Percentiles rank a stretch among this genome's conserved stretches.
phyloP scores from a whole-genome alignment of 2,797 vertebrate species.

The Chelon auratus region DNA sequence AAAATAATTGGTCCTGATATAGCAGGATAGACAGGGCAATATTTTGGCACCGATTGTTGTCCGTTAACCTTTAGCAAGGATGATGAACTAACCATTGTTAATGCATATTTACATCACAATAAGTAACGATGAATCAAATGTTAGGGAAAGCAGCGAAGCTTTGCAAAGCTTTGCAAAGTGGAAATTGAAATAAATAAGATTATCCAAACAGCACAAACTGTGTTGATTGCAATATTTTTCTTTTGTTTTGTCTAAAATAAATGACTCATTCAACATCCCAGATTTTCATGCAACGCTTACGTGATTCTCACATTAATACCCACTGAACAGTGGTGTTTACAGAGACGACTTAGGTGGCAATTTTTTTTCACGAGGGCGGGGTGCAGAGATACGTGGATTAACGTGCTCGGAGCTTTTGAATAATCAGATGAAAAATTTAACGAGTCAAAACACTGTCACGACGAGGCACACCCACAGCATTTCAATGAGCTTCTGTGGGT shows the following conservation, averaged over 20 bases:
- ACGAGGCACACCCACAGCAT: slow-evolving; percentile 72
- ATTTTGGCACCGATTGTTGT: slow-evolving; percentile 25
- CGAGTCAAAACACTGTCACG: slow-evolving; percentile 63
- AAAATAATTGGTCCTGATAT: slow-evolving; percentile 16
- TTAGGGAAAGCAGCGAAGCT: neutral
- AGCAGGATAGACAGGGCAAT: slow-evolving; percentile 1
- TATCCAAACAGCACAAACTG: too few relatives aligned
- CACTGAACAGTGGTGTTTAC: slow-evolving; percentile 11
- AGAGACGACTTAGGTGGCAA: slow-evolving; percentile 1
- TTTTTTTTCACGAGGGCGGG: slow-evolving; percentile 24
- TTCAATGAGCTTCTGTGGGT: slow-evolving; percentile 72
- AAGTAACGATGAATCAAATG: slow-evolving; percentile 7
- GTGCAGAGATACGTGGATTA: slow-evolving; percentile 43
- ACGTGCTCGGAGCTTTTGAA: slow-evolving; percentile 65
- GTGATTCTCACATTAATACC: slow-evolving; percentile 6
- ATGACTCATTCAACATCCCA: neutral
- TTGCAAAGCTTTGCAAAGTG: neutral
- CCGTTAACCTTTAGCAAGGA: slow-evolving; percentile 16
- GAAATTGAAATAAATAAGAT: slow-evolving; percentile 6
- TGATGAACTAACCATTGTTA: slow-evolving; percentile 11
- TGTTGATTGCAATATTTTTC: too few relatives aligned
- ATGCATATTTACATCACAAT: slow-evolving; percentile 31
- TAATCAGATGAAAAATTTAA: slow-evolving; percentile 75
- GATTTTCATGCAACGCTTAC: neutral
- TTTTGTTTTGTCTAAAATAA: too few relatives aligned